Evolutionary conservation across 2,113 vertebrate species (phyloP).

Genomic region (Theristicus caerulescens): DNA sequence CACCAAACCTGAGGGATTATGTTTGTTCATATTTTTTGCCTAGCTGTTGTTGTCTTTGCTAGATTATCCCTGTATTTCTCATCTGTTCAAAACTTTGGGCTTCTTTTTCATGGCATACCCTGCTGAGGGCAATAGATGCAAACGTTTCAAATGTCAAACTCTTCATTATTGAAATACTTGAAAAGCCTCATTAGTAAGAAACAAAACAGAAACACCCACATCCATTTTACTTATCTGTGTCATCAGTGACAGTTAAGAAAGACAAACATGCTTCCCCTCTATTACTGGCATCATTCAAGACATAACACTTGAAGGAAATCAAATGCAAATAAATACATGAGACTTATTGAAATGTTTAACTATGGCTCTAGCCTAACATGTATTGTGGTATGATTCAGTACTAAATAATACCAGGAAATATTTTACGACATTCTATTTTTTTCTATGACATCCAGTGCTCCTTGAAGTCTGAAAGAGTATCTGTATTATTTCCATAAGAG

Average conservation of each 20-base stretch:
- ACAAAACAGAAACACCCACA: conserved; percentile 62
- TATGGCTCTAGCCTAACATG: neutral
- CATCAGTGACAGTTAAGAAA: conserved; percentile 61
- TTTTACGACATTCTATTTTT: neutral
- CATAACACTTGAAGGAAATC: conserved; percentile 52
- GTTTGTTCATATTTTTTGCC: neutral
- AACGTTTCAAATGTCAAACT: conserved; percentile 17
- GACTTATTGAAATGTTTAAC: conserved; percentile 18
- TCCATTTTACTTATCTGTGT: conserved; percentile 57
- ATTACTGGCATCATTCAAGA: conserved; percentile 54
- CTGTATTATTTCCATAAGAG: conserved; percentile 30
- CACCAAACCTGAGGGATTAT: neutral
- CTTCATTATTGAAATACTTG: conserved; percentile 63
- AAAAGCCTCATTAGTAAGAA: conserved; percentile 67
- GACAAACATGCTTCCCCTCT: conserved; percentile 59
- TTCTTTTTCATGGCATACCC: neutral
- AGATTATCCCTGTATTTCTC: neutral
- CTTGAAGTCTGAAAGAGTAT: conserved; percentile 39
- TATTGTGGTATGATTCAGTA: neutral
- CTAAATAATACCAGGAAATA: conserved; percentile 37
- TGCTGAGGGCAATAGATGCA: conserved; percentile 54
- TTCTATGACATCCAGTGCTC: neutral
- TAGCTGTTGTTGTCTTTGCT: conserved; percentile 8
- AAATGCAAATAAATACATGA: conserved; percentile 43
- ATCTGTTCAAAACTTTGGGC: neutral